Evolutionary conservation across 2,113 vertebrate species (phyloP).

Genomic region (Leucopsar rothschildi): DNA sequence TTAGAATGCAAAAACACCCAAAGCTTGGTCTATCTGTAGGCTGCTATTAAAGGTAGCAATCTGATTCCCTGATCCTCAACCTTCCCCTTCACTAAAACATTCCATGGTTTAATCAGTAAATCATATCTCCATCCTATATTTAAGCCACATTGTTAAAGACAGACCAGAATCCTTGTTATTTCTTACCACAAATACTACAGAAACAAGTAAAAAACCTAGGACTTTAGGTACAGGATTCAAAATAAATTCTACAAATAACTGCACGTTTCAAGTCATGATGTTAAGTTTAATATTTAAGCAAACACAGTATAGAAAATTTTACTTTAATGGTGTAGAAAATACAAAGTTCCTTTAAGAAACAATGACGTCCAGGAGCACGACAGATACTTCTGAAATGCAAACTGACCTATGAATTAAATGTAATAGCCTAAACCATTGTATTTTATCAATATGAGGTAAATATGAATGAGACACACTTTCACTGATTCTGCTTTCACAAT

Average conservation of each 20-base stretch:
- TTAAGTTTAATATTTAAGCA: neutral
- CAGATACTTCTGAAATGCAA: neutral
- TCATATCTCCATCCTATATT: neutral
- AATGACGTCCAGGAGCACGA: neutral
- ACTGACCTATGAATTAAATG: neutral
- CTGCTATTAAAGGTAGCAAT: neutral
- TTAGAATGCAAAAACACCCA: neutral
- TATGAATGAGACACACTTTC: neutral
- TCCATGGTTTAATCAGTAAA: neutral
- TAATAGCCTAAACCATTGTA: neutral
- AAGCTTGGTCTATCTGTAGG: neutral
- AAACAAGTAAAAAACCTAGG: neutral
- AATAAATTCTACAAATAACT: neutral
- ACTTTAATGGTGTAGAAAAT: neutral
- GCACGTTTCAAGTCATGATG: neutral
- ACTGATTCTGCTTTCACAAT: neutral
- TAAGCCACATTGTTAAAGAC: neutral
- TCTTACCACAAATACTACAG: neutral
- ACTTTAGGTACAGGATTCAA: neutral
- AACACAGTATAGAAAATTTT: neutral
- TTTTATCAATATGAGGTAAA: neutral
- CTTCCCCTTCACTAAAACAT: neutral
- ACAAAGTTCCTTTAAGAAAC: conserved; percentile 40
- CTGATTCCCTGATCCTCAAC: neutral
- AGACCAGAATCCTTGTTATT: neutral